phyloP scores from a whole-genome alignment of 2,113 vertebrate genomes.

The Syngnathus floridae region DNA sequence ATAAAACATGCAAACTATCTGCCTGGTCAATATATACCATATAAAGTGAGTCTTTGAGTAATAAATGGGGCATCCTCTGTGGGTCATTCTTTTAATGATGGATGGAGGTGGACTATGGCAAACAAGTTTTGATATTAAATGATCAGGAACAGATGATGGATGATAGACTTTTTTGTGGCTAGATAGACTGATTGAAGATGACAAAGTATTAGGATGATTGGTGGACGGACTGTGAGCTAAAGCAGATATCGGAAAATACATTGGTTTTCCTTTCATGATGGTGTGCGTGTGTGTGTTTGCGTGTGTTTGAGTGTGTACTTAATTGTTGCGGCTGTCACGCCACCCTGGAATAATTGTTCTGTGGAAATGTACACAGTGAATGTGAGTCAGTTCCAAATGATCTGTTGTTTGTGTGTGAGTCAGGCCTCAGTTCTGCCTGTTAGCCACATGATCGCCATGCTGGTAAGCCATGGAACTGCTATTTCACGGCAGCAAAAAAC shows the following conservation, averaged over 20 bases:
- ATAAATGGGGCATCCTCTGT: too few relatives aligned
- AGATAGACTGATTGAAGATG: neutral
- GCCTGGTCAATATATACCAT: too few relatives aligned
- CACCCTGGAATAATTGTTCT: constrained; percentile 36
- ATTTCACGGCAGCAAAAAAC: constrained; percentile 55
- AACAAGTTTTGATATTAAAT: neutral
- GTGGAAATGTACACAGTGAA: constrained; percentile 37
- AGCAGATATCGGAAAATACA: constrained; percentile 9
- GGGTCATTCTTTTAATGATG: too few relatives aligned
- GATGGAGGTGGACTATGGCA: neutral
- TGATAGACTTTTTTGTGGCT: neutral
- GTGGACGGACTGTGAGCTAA: constrained; percentile 6
- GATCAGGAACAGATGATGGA: neutral
- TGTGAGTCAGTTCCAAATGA: constrained; percentile 57
- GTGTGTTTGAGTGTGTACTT: constrained; percentile 9
- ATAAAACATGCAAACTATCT: too few relatives aligned
- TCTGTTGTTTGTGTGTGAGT: constrained; percentile 56
- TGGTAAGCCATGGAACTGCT: constrained; percentile 46
- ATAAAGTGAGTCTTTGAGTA: too few relatives aligned
- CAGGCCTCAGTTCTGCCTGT: constrained; percentile 62
- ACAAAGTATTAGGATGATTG: neutral
- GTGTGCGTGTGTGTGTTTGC: neutral
- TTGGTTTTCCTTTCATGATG: neutral
- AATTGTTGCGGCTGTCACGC: constrained; percentile 48
- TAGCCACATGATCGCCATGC: constrained; percentile 64